These are phyloP conservation scores for Drosophila arawakana DNA, from an alignment of 1,140 invertebrate species.

Conservation along the genomic window DNA sequence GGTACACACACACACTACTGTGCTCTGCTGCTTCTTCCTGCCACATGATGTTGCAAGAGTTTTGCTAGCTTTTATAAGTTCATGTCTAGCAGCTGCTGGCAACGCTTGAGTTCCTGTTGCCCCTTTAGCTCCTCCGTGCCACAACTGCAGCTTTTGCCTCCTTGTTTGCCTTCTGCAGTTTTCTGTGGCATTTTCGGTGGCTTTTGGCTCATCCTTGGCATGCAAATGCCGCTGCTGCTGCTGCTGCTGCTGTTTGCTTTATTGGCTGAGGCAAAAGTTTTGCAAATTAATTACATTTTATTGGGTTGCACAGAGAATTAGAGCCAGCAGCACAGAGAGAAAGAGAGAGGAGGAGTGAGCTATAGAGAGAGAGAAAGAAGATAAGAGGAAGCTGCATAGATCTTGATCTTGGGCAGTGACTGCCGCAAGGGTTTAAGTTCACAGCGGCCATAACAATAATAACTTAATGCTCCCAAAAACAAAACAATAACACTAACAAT, in stretches of 20 bases:
- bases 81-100: slow-evolving; percentile 48
- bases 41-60: slow-evolving; percentile 27
- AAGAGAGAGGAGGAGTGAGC: not conserved
- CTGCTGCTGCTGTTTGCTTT: slow-evolving; percentile 45
- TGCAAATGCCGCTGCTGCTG: slow-evolving; percentile 36
- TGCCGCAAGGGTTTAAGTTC: slow-evolving; percentile 52
- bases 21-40: not conserved
- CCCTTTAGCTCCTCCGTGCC: not conserved
- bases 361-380: not conserved
- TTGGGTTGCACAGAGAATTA: slow-evolving; percentile 47
- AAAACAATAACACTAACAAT: slow-evolving; percentile 46
- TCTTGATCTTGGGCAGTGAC: not conserved
- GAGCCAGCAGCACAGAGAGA: not conserved
- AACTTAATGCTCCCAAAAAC: slow-evolving; percentile 56
- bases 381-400: not conserved
- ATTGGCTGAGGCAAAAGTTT: slow-evolving; percentile 73
- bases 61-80: slow-evolving; percentile 54
- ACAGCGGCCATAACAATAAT: slow-evolving; percentile 58
- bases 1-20: not conserved
- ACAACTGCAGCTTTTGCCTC: not conserved
- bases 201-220: slow-evolving; percentile 47
- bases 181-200: slow-evolving; percentile 45
- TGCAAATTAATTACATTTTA: slow-evolving; percentile 81
- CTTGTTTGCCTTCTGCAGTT: slow-evolving; percentile 31
- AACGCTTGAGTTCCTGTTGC: slow-evolving; percentile 13